Conservation (phyloP, 2,797 vertebrate genomes). For the Fistularia commersonii region DNA sequence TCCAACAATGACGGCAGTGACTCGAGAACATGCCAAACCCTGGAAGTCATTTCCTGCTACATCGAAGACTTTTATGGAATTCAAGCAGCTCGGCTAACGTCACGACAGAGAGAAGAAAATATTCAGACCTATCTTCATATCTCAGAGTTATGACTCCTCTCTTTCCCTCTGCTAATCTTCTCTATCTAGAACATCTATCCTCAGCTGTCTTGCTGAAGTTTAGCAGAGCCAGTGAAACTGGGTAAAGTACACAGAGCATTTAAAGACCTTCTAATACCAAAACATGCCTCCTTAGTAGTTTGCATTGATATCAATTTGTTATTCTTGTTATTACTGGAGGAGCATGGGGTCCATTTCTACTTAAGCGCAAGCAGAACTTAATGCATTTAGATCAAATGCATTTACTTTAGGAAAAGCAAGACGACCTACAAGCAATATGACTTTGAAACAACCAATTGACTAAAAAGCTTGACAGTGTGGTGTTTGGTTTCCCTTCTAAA, state of each 20-base stretch:
- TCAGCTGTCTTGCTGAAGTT: too few species aligned
- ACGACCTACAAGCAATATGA: conserved; percentile 14
- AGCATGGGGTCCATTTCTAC: background rate
- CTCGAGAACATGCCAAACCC: conserved; percentile 77
- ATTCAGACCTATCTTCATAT: conserved; percentile 2
- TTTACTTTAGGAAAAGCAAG: conserved; percentile 13
- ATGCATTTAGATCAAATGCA: conserved; percentile 4
- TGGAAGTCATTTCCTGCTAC: conserved; percentile 81
- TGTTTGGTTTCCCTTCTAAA: conserved; percentile 22
- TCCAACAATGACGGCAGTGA: conserved; percentile 70
- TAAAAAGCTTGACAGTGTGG: too few species aligned
- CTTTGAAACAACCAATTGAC: conserved; percentile 24
- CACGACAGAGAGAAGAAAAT: conserved; percentile 34
- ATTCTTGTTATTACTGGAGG: too few species aligned
- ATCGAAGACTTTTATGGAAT: conserved; percentile 81
- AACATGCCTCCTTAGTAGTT: too few species aligned
- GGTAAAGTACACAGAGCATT: too few species aligned
- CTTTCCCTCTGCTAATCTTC: background rate
- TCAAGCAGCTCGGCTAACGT: conserved; percentile 60
- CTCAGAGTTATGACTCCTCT: background rate
- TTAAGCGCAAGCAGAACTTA: conserved; percentile 1
- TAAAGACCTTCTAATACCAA: too few species aligned
- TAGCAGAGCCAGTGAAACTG: too few species aligned
- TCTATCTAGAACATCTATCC: too few species aligned
- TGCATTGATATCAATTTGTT: too few species aligned